phyloP scores from a whole-genome alignment of 2,888 invertebrate species.

The Antheraea yamamai region DNA sequence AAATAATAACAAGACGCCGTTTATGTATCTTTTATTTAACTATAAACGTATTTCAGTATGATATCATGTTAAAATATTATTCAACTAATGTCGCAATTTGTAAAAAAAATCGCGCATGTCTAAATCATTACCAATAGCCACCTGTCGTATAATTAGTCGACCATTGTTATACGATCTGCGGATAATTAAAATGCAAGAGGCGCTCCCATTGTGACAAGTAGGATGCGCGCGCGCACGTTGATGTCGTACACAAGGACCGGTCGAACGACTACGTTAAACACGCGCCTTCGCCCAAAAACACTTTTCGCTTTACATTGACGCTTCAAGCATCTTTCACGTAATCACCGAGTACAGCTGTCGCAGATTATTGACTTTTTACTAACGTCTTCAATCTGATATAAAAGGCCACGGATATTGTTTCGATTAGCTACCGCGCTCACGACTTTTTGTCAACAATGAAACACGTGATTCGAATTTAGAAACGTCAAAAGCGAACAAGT shows the following conservation, averaged over 20 bases:
- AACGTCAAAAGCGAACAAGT: constrained; percentile 35
- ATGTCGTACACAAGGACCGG: constrained; percentile 64
- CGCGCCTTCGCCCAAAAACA: constrained; percentile 23
- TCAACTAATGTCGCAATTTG: constrained; percentile 20
- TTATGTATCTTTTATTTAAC: constrained; percentile 34
- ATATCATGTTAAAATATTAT: neutral
- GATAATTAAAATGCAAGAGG: constrained; percentile 71
- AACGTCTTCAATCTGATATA: constrained; percentile 28
- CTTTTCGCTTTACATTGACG: constrained; percentile 28
- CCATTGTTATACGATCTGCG: constrained; percentile 58
- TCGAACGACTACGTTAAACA: constrained; percentile 24
- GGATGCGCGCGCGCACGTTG: constrained; percentile 65
- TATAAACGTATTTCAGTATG: constrained; percentile 13
- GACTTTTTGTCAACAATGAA: constrained; percentile 40
- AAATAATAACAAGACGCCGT: constrained; percentile 40
- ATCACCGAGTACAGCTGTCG: constrained; percentile 28
- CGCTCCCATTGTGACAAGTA: constrained; percentile 48
- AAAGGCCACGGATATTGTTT: constrained; percentile 35
- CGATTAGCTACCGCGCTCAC: constrained; percentile 32
- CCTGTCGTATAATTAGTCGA: constrained; percentile 63
- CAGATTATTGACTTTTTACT: constrained; percentile 31
- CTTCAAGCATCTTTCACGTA: constrained; percentile 29
- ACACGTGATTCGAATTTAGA: constrained; percentile 52
- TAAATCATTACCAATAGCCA: constrained; percentile 47
- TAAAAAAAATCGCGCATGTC: constrained; percentile 27